phyloP scores from a whole-genome alignment of 64 coral and sea anemone genomes.

The Exaiptasia diaphana region DNA sequence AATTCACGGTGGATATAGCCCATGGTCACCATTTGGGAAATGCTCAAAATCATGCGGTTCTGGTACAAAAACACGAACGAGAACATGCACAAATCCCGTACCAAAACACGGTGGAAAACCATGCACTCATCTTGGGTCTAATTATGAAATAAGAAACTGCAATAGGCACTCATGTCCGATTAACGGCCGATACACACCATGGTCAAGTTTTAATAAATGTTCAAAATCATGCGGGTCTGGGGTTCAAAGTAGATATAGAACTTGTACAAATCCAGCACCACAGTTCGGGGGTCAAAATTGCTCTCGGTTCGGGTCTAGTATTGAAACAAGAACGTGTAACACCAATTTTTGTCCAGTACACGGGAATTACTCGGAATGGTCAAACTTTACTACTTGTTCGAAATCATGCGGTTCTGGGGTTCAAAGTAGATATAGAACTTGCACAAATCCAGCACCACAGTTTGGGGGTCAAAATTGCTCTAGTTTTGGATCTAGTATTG shows the following conservation, averaged over 20 bases:
- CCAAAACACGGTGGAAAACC: constrained; percentile 16
- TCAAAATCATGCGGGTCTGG: constrained; percentile 43
- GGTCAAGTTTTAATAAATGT: constrained; percentile 39
- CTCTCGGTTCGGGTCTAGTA: background rate
- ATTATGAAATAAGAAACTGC: constrained; percentile 2
- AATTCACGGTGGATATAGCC: constrained; percentile 63
- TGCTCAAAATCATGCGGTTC: constrained; percentile 63
- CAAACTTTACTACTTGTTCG: constrained; percentile 12
- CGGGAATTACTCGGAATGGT: constrained; percentile 56
- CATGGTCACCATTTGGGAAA: constrained; percentile 21
- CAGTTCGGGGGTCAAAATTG: constrained; percentile 2
- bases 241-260: background rate
- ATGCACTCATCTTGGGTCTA: background rate
- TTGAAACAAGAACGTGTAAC: constrained; percentile 19
- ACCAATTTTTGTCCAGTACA: constrained; percentile 14
- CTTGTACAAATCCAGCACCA: constrained; percentile 32
- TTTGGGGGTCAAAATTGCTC: constrained; percentile 56
- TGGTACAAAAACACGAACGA: constrained; percentile 20
- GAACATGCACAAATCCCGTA: constrained; percentile 42
- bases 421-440: constrained; percentile 22
- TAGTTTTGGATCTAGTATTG: background rate
- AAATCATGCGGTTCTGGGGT: constrained; percentile 50
- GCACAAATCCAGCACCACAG: constrained; percentile 53
- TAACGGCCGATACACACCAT: constrained; percentile 59
- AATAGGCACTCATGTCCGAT: constrained; percentile 72